phyloP scores from a whole-genome alignment of 2,888 invertebrate genomes.

The Linnaemya tessellans region DNA sequence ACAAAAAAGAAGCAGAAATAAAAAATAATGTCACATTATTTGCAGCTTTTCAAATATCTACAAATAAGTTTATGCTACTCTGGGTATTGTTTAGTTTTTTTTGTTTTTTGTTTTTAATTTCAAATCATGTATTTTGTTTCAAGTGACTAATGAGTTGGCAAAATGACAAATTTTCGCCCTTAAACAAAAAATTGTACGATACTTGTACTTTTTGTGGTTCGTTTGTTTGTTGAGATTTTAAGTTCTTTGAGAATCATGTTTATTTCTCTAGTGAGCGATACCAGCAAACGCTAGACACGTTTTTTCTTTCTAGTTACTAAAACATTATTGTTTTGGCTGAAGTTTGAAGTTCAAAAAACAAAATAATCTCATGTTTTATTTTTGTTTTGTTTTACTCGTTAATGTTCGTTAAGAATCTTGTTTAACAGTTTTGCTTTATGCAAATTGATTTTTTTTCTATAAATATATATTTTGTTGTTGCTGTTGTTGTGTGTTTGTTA shows the following conservation, averaged over 20 bases:
- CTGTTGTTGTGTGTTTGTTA: conserved; percentile 26
- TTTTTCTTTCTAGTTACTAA: conserved; percentile 47
- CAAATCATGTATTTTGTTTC: conserved; percentile 54
- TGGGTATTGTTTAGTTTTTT: conserved; percentile 18
- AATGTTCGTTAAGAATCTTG: conserved; percentile 67
- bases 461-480: conserved; percentile 9
- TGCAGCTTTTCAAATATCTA: conserved; percentile 63
- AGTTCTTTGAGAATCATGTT: conserved; percentile 67
- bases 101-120: conserved; percentile 24
- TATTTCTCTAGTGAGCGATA: conserved; percentile 37
- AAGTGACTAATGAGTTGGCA: conserved; percentile 72
- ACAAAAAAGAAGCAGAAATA: not conserved
- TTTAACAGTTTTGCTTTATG: conserved; percentile 69
- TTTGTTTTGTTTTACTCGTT: conserved; percentile 38
- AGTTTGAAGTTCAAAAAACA: conserved; percentile 40
- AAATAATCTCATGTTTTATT: conserved; percentile 21
- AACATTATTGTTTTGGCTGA: conserved; percentile 46
- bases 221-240: conserved; percentile 27
- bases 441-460: conserved; percentile 65
- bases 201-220: not conserved
- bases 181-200: conserved; percentile 27
- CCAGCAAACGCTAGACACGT: conserved; percentile 67
- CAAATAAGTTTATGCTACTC: conserved; percentile 59
- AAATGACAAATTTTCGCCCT: conserved; percentile 73
- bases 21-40: conserved; percentile 62